Conservation (phyloP, 2,797 vertebrate genomes). For the Microcaecilia unicolor region DNA sequence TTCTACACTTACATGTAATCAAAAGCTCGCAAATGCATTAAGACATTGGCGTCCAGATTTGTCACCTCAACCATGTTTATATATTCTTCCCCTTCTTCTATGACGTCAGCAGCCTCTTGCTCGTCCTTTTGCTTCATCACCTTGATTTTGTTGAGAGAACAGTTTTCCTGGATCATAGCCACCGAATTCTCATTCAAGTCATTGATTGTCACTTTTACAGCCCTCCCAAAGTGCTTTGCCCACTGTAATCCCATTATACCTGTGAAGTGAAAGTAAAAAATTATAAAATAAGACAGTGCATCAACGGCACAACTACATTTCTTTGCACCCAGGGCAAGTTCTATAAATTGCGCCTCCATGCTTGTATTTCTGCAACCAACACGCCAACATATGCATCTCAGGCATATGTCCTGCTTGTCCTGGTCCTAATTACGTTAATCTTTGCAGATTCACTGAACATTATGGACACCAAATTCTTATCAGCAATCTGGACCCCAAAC, state of each 20-base stretch:
- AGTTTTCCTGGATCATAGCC: constrained; percentile 87
- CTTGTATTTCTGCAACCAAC: no score
- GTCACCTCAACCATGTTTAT: constrained; percentile 73
- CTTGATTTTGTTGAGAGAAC: constrained; percentile 81
- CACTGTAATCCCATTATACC: constrained; percentile 97
- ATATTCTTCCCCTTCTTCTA: constrained; percentile 37
- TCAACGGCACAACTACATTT: no score
- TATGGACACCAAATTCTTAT: no score
- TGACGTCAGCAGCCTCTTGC: constrained; percentile 19
- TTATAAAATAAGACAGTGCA: no score
- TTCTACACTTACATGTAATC: constrained; percentile 88
- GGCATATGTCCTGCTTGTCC: no score
- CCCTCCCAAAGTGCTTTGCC: constrained; percentile 81
- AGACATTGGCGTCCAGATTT: constrained; percentile 93
- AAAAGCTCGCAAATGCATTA: constrained; percentile 89
- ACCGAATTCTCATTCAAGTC: constrained; percentile 85
- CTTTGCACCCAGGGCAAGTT: no score
- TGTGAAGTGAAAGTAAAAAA: constrained; percentile 46
- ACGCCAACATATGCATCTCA: no score
- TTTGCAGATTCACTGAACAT: no score
- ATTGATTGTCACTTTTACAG: constrained; percentile 87
- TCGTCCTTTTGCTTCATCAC: constrained; percentile 56
- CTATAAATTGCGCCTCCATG: no score
- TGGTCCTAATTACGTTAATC: no score
- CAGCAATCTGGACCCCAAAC: no score